Conservation (phyloP, 2,888 invertebrate genomes). For the Aleiodes alternator region DNA sequence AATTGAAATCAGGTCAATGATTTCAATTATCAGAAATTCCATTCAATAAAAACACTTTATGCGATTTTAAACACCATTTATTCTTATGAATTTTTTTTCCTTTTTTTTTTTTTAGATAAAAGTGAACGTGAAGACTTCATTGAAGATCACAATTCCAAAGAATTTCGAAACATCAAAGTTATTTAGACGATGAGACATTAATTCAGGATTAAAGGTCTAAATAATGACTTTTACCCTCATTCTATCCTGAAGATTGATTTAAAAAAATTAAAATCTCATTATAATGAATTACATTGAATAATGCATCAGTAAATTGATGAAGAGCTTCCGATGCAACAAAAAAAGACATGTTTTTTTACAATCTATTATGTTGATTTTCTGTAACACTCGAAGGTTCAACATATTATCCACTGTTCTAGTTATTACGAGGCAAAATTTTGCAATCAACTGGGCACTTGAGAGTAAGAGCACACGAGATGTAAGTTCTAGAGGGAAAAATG, state of each 20-base stretch:
- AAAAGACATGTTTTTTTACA: not conserved
- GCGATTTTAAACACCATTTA: too few species aligned
- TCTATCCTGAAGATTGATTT: not conserved
- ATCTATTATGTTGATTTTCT: slow-evolving; percentile 37
- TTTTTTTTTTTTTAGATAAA: slow-evolving; percentile 41
- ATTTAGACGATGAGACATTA: not conserved
- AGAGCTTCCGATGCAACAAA: not conserved
- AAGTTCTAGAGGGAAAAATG: not conserved
- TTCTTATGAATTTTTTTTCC: not conserved
- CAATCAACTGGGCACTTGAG: slow-evolving; percentile 36
- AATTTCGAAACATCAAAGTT: too few species aligned
- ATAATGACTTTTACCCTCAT: not conserved
- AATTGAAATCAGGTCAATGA: too few species aligned
- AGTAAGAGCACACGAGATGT: not conserved
- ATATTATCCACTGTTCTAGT: slow-evolving; percentile 45
- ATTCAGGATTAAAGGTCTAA: slow-evolving; percentile 7
- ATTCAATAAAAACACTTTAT: too few species aligned
- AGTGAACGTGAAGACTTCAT: slow-evolving; percentile 10
- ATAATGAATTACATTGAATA: not conserved
- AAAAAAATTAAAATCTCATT: not conserved
- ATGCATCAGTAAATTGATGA: not conserved
- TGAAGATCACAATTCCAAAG: slow-evolving; percentile 4
- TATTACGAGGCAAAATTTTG: slow-evolving; percentile 47
- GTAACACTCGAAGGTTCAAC: slow-evolving; percentile 36
- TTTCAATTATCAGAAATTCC: too few species aligned